These are phyloP conservation scores for Colaptes auratus DNA, from an alignment of 2,113 vertebrate species.

Conservation along the genomic window DNA sequence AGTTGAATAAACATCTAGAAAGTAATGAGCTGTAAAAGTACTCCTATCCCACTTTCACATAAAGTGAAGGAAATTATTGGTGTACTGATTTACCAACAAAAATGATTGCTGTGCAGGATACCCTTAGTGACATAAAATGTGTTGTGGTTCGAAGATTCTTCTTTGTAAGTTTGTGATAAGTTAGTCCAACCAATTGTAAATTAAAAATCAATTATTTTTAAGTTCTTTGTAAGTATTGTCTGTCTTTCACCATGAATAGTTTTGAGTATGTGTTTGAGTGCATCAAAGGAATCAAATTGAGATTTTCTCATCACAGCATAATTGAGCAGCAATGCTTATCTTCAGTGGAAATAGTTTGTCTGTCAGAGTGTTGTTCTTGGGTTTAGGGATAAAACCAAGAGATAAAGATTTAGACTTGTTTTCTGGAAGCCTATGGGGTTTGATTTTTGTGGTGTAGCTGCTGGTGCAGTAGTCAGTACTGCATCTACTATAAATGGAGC, in stretches of 20 bases:
- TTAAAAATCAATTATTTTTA: neutral
- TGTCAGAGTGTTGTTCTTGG: accelerated
- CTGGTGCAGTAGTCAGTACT: neutral
- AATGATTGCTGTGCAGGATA: neutral
- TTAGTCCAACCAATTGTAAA: neutral
- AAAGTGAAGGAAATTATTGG: neutral
- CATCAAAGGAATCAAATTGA: neutral
- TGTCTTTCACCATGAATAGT: neutral
- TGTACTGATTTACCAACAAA: neutral
- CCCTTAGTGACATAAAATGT: neutral
- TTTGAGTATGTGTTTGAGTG: neutral
- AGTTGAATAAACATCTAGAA: conserved; percentile 48
- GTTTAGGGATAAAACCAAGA: neutral
- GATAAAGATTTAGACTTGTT: neutral
- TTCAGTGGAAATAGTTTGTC: neutral
- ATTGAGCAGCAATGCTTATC: neutral
- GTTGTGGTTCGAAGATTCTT: neutral
- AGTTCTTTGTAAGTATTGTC: neutral
- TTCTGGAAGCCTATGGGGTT: neutral
- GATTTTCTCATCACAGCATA: neutral
- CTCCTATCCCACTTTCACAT: neutral
- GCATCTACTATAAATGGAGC: neutral
- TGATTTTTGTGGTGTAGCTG: neutral
- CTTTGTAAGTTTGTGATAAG: neutral
- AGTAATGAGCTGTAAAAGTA: conserved; percentile 26